These are phyloP conservation scores for Philhelius pedissequus DNA, from an alignment of 2,888 invertebrate species.

Conservation along the genomic window DNA sequence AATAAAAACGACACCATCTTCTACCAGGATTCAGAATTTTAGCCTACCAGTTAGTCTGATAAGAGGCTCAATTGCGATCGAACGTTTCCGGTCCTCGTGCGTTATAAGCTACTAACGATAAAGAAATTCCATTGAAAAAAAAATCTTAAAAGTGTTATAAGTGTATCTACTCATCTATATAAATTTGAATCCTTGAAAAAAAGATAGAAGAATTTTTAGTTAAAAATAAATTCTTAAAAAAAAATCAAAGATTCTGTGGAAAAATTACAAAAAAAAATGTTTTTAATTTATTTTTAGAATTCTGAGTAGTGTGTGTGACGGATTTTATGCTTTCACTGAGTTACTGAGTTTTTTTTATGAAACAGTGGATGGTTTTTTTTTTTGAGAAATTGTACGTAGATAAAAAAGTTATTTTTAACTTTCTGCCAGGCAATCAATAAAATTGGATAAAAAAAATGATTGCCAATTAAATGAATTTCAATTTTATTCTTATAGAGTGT, in stretches of 20 bases:
- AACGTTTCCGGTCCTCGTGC: conserved; percentile 66
- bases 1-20: conserved; percentile 40
- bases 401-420: not conserved
- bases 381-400: not conserved
- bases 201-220: not conserved
- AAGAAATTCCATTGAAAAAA: not conserved
- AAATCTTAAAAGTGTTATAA: not conserved
- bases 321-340: not conserved
- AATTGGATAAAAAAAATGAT: not conserved
- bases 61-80: conserved; percentile 69
- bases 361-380: not conserved
- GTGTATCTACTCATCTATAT: conserved; percentile 8
- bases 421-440: not conserved
- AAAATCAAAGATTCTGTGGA: not conserved
- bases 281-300: not conserved
- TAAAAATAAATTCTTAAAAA: not conserved
- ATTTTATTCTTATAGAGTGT: not conserved
- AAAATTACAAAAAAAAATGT: not conserved
- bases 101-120: conserved; percentile 30
- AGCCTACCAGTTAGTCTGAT: conserved; percentile 65
- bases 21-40: conserved; percentile 51
- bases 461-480: not conserved
- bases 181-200: not conserved
- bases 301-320: not conserved
- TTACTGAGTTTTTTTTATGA: not conserved